Percentiles rank a stretch among this genome's conserved stretches.
Conservation (phyloP, 2,113 vertebrate species). For the Sciurus niger region DNA sequence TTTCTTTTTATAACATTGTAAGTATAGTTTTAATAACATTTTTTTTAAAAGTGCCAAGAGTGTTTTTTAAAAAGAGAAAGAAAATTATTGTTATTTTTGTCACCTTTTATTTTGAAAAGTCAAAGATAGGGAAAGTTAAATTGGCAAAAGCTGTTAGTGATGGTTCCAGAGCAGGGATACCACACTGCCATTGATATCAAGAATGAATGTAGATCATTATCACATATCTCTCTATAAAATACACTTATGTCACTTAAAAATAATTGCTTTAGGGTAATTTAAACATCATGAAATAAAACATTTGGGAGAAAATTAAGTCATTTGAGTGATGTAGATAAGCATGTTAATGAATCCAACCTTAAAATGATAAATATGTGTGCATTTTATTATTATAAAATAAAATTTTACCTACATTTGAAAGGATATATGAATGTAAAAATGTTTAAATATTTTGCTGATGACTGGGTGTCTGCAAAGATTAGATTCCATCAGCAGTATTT, state of each 20-base stretch:
- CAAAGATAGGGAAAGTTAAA: conserved; percentile 27
- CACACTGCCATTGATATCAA: not conserved
- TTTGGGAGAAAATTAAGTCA: not conserved
- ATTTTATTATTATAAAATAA: not conserved
- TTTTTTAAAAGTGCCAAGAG: not conserved
- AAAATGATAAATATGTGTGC: not conserved
- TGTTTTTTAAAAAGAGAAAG: not conserved
- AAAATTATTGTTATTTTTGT: not conserved
- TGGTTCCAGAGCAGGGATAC: not conserved
- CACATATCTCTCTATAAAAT: not conserved
- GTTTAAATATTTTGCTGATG: not conserved
- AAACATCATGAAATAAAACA: not conserved
- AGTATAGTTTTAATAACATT: not conserved
- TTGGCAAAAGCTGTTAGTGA: not conserved
- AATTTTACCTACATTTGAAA: not conserved
- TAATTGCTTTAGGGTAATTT: not conserved
- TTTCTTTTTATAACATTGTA: not conserved
- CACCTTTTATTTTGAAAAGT: conserved; percentile 36
- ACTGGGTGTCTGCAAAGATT: not conserved
- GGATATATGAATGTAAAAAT: not conserved
- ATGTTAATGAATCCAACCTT: not conserved
- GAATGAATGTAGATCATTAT: not conserved
- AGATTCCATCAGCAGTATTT: not conserved
- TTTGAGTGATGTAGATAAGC: not conserved
- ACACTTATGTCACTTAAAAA: not conserved